These are phyloP conservation scores for Cecropterus lyciades DNA, from an alignment of 1,140 invertebrate genomes.

Conservation along the genomic window DNA sequence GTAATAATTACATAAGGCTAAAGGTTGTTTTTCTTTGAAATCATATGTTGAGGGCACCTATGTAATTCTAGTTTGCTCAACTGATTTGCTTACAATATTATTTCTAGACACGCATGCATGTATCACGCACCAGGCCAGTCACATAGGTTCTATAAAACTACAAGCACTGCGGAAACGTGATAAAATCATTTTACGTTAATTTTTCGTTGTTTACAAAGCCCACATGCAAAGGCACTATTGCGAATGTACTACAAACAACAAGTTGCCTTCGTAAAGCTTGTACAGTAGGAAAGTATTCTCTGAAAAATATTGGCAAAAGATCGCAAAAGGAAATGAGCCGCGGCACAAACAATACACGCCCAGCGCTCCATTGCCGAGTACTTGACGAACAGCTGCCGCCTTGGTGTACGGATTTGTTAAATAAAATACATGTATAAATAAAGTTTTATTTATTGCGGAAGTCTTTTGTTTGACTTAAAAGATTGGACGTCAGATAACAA, in stretches of 20 bases:
- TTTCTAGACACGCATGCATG: too few relatives aligned
- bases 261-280: constrained; percentile 10
- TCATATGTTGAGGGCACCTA: too few relatives aligned
- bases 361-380: constrained; percentile 6
- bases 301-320: constrained; percentile 55
- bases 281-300: constrained; percentile 44
- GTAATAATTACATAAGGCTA: too few relatives aligned
- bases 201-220: neutral
- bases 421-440: neutral
- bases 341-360: constrained; percentile 46
- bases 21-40: too few relatives aligned
- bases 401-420: constrained; percentile 3
- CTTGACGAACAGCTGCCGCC: constrained; percentile 11
- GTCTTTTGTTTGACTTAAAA: neutral
- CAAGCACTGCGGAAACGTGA: neutral
- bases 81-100: too few relatives aligned
- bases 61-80: too few relatives aligned
- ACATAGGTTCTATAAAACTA: too few relatives aligned
- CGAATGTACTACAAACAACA: constrained; percentile 13
- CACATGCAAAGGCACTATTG: constrained; percentile 5
- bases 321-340: constrained; percentile 47
- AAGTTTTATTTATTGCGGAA: neutral
- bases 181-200: neutral
- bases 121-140: too few relatives aligned
- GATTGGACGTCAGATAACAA: neutral